Evolutionary conservation across 2,113 vertebrate species (phyloP), one percentile per base, ranked within the genome.

Genomic region (Clinocottus analis): DNA sequence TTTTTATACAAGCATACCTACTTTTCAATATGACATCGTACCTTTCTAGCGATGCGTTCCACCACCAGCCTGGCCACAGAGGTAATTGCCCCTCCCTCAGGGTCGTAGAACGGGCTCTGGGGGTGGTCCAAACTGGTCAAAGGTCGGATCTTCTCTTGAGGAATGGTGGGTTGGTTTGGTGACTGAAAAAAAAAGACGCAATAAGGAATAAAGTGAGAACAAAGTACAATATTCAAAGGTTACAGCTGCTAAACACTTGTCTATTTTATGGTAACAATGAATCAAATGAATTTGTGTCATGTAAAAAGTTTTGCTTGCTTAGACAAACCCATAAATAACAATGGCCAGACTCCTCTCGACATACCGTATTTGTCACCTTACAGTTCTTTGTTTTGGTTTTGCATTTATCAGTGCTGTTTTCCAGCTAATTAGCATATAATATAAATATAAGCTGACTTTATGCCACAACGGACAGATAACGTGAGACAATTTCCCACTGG

Each of bases 11-110:
- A 11, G 21, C 56, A 62, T 14, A 62, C 37, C 33, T 25, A 77
- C 47, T 8, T 47, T 56, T 16, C 45, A 39, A 27, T 14, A 61
- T 12, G 25, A 14, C 37, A 31, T 9, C 75, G 55, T 94, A 99
- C 98, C 97, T 99, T 99, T 69, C 98, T 94, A 56, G 97, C 97
- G 3, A 99, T 99, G 89, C 98, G 96, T 82, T 99, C 98, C 75
- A 99, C 96, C 79, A 98, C 92, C 73, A 99, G 92, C 87, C 92
- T 94, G 70, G 97, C 97, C 56, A 98, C 92, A 29, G 97, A 94
- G 33, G 91, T 94, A 73, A 99, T 96, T 3, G 97, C 96, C 0
- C 97, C 97, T 14, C 97, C 97, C 82, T 97, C 96, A 0, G 96
- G 96, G 67, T 99, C 96, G 0, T 99, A 98, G 89, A 99, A 99